These are phyloP conservation scores for Mythimna vitellina DNA, from an alignment of 2,888 invertebrate species.

Conservation along the genomic window DNA sequence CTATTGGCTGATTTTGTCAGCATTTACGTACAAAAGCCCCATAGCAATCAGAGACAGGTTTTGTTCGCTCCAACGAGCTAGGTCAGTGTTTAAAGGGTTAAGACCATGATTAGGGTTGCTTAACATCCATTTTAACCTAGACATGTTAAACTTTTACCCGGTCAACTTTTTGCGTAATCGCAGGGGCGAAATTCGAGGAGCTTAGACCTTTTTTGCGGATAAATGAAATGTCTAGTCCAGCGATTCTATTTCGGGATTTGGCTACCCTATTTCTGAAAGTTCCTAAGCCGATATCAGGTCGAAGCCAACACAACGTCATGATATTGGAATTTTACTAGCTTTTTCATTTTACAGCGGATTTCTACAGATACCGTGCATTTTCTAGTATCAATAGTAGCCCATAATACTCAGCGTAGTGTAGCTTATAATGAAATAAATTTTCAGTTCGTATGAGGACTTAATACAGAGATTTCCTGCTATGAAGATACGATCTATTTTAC, in stretches of 20 bases:
- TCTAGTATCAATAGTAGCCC: background rate
- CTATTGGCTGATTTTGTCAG: conserved; percentile 24
- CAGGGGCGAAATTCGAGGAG: background rate
- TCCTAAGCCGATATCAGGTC: background rate
- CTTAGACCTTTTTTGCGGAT: background rate
- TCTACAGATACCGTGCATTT: background rate
- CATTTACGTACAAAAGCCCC: conserved; percentile 27
- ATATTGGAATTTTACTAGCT: background rate
- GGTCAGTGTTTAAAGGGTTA: background rate
- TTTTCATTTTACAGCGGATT: background rate
- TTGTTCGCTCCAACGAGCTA: background rate
- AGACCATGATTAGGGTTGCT: background rate
- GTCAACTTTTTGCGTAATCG: conserved; percentile 13
- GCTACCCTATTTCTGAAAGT: background rate
- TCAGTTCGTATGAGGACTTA: no score
- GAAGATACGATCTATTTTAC: no score
- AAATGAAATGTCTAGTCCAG: background rate
- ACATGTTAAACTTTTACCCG: background rate
- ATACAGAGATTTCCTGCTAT: no score
- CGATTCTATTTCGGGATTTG: background rate
- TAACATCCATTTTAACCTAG: background rate
- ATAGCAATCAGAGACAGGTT: conserved; percentile 8
- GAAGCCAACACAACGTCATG: background rate
- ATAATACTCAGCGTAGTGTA: no score
- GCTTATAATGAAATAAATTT: no score